Base-by-base conservation (phyloP, 2,888 invertebrate species). In the Lysandra coridon region DNA sequence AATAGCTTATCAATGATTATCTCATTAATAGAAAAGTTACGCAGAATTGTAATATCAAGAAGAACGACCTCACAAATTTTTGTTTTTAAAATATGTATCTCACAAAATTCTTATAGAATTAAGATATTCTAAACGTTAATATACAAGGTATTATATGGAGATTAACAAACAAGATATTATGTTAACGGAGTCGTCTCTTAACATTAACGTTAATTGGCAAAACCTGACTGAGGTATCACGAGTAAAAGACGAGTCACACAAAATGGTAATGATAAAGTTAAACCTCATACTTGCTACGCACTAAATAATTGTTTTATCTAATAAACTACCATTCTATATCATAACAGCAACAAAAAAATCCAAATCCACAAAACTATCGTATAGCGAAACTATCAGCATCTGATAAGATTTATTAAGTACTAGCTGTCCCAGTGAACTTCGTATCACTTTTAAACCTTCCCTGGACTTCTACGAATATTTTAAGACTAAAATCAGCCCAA, bases 151-250 rank as follows among this genome's bases (percentile, higher is more conserved):
- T 79, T 80, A 78, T 79, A 80, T 79, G 60, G 60, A 82, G 81
- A 81, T 81, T 79, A 80, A 81, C 80, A 82, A 80, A 76, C 78
- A 44, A 80, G 75, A 78, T 79, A 6, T 3, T 79, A 79, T 79
- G 79, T 78, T 69, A 78, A 73, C 74, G 78, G 79, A 80, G 53
- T 81, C 69, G 78, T 80, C 64, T 49, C 80, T 53, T 80, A 64
- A 80, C 81, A 82, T 81, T 82, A 85, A 85, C 85, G 85, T 88
- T 90, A 87, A 88, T 90, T 88, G 88, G 84, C 85, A 81, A 85
- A 87, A 86, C 86, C 85, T 87, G 87, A 86, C 85, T 85, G 80
- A 79, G 79, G 80, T 82, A 85, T 84, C 87, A 84, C 83, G 84
- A 83, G 75, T 23, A 6, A 33, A 17, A 12, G 14, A 76, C 12